Base-by-base conservation (phyloP, 2,888 invertebrate species). In the Teleogryllus oceanicus region DNA sequence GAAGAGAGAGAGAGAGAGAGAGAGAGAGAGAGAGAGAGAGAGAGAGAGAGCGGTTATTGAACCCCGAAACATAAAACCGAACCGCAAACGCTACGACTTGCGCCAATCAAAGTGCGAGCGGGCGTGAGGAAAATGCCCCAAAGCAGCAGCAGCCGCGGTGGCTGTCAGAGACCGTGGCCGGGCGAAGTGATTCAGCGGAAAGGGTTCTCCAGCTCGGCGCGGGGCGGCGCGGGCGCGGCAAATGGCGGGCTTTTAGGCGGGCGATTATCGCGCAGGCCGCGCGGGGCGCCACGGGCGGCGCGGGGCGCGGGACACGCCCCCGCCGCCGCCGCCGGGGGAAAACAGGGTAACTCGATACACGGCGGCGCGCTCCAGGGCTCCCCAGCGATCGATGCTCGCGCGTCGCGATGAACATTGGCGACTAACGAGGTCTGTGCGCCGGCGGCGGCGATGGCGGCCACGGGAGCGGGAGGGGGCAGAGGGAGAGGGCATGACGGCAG, bases 231-330 rank as follows among this genome's bases (percentile, higher is more conserved):
- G 62, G 13, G 62, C 18, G 18, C 62, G 13, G 62, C 62, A 62
- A 62, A 62, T 62, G 62, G 62, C n/a, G 62, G 62, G 62, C 62
- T 62, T 62, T 62, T 62, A 62, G 62, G 62, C 62, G 62, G n/a
- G 62, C 62, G 62, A 62, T 62, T 62, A 62, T 62, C 62, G 62
- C 62, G 62, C n/a, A 13, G 11, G 62, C n/a, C 16, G 62, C 16
- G 62, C 16, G 13, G 62, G 62, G 62, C 13, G 62, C 16, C n/a
- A 62, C n/a, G 16, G 62, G 62, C n/a, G 62, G 62, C 16, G 62
- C 16, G 13, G 62, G 62, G 62, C n/a, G 62, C 16, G n/a, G n/a
- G 5, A 1, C 16, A 51, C 24, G 24, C 24, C 24, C 2, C 24
- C 37, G 37, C 37, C 37, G 37, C 37, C 4, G 37, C 37, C 37